phyloP scores from a whole-genome alignment of 1,140 invertebrate species.

The Euwallacea fornicatus region DNA sequence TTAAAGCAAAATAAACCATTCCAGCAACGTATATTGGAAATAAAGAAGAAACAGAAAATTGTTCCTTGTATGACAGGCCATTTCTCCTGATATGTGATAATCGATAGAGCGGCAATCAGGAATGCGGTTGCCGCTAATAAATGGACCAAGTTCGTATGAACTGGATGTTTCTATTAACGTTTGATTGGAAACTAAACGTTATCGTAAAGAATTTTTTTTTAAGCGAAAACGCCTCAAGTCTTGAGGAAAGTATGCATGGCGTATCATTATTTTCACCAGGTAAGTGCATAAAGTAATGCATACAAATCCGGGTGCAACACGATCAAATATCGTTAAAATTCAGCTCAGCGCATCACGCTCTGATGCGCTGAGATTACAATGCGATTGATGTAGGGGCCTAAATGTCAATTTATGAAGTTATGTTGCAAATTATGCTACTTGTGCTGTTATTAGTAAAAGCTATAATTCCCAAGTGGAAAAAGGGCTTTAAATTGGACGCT shows the following conservation, averaged over 20 bases:
- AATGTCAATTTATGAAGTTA: constrained; percentile 17
- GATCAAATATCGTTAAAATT: constrained; percentile 11
- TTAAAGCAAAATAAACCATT: constrained; percentile 8
- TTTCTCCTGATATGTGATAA: neutral
- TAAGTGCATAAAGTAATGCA: constrained; percentile 9
- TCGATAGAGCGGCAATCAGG: neutral
- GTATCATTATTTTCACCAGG: too few species aligned
- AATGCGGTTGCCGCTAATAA: neutral
- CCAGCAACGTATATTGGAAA: neutral
- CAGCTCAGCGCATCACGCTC: neutral
- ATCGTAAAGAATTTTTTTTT: too few species aligned
- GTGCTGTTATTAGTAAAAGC: too few species aligned
- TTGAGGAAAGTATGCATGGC: too few species aligned
- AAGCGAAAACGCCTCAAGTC: too few species aligned
- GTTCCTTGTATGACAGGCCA: neutral
- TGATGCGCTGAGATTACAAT: constrained; percentile 6
- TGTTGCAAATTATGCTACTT: constrained; percentile 9
- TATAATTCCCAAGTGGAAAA: too few species aligned
- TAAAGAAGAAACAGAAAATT: constrained; percentile 1
- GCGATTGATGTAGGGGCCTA: constrained; percentile 9
- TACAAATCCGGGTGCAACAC: constrained; percentile 8
- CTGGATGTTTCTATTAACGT: neutral
- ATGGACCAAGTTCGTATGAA: neutral
- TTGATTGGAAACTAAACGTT: too few species aligned
- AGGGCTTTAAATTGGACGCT: too few species aligned